Evolutionary conservation across 2,113 vertebrate genomes (phyloP), one percentile per base, ranked within the genome.

Genomic region (Grus americana): DNA sequence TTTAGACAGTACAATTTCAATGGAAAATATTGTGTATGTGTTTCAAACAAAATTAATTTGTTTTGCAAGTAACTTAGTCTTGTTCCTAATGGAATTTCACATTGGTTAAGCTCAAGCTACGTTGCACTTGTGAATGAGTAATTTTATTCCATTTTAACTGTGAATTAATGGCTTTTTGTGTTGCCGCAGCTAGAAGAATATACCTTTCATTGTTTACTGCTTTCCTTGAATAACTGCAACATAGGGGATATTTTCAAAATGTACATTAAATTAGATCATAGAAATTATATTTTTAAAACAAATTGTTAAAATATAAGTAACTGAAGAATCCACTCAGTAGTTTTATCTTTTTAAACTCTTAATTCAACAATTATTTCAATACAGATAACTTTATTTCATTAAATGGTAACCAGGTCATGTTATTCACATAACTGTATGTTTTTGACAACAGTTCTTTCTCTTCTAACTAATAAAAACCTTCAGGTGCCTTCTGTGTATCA

Each of bases 151-250:
- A 44, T 86, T 86, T 34, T 79, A 82, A 97, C 94, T 95, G 92
- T 95, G 94, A 97, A 95, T 90, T 93, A 86, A 88, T 93, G 68
- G 90, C 79, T 92, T 92, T 94, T 78, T 95, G 15, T 95, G 62
- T 87, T 95, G 87, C 81, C 86, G 88, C 89, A 95, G 50, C 59
- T 96, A 76, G 74, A 88, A 92, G 20, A 95, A 57, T 85, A 88
- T 72, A 68, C 61, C 66, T 91, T 95, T 87, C 79, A 32, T 34
- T 76, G 86, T 95, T 92, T 95, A 95, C 84, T 66, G 63, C 94
- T 91, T 95, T 93, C 27, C 24, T 94, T 90, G 66, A 91, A 23
- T 95, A 94, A 90, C 78, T 90, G 78, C 91, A 94, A 87, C 79
- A 90, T 90, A 89, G 95, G 87, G 86, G 86, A 84, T 95, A 93